Evolutionary conservation across 1,140 invertebrate genomes (phyloP), one percentile per base, ranked within the genome.

Genomic region (Chironomus striatipennis): DNA sequence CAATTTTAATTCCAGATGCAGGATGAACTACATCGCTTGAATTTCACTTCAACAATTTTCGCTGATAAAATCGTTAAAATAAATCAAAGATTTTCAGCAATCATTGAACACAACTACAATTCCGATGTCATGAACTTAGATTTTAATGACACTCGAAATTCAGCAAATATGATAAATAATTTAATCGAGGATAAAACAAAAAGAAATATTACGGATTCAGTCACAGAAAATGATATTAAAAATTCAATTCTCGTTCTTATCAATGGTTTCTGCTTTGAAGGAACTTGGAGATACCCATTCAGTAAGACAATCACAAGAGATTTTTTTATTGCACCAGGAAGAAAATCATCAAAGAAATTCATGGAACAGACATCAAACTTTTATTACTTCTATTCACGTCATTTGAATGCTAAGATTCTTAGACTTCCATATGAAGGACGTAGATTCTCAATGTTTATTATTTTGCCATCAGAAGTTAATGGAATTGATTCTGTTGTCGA

Each of bases 181-280:
- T 95, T 92, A 92, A 88, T 91, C 1, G 84, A 83, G 43, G 85
- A 89, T 75, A 77, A 88, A 2, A 95, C 94, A 0, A 80, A 88
- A n/a, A 89, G 89, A 5, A 87, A 87, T 74, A 90, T 96, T 57
- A 81, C 85, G 7, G 83, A 89, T 77, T 80, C 95, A 15, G 85
- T 92, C n/a, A 82, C 84, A 18, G 80, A 85, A 79, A 86, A 88
- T 87, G 77, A 80, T 79, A 78, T 78, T 76, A 77, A 83, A 18
- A 85, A 87, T 64, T 85, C 86, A n/a, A 81, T 89, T 0, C 84
- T 94, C 78, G 73, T 94, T 18, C 81, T 94, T n/a, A 84, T 91
- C 15, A 95, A 93, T 80, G 90, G 91, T 0, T 82, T 96, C 34
- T 94, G 90, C 83, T 95, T 95, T 82, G 90, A 92, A 79, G 91